Evolutionary conservation across 2,113 vertebrate genomes (phyloP), one percentile per base, ranked within the genome.

Genomic region (Pterocles gutturalis): DNA sequence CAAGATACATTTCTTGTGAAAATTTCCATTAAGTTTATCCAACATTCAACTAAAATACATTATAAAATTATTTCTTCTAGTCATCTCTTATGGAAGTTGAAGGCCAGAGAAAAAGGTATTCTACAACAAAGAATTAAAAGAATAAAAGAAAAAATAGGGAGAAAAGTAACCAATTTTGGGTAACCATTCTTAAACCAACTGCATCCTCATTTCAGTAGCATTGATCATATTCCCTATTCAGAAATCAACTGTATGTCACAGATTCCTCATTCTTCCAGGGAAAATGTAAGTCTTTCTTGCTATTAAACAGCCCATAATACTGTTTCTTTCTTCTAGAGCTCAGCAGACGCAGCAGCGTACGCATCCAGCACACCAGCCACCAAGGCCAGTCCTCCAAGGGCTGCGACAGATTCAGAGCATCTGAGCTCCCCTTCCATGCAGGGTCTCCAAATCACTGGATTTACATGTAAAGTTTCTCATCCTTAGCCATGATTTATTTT

Each of bases 401-500:
- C 88, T 57, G 57, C 5, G 13, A n/a, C 83, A 87, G 73, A 81
- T 14, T n/a, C 17, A 5, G 28, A 1, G 10, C 49, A 22, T 45
- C 54, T 41, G 49, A 91, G 75, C 90, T 88, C 29, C n/a, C n/a
- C n/a, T 76, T 70, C 83, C 64, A 22, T 1, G 6, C 83, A 69
- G 31, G 54, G 31, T n/a, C 93, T 73, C 79, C 93, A 90, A 54
- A 83, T 72, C 85, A 41, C n/a, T 10, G 72, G n/a, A 73, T 93
- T 89, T 66, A 70, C 46, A 29, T 10, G 25, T 51, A 33, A 78
- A 87, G 60, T 89, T 96, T 87, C 72, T 92, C 43, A 51, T 62
- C 67, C 51, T 86, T 34, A 73, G 67, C 60, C 38, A 17, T 89
- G 80, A 75, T 93, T 87, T 89, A 95, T 90, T 95, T 95, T 92